Evolutionary conservation across 2,888 invertebrate species (phyloP).

Genomic region (Octodonta nipae): DNA sequence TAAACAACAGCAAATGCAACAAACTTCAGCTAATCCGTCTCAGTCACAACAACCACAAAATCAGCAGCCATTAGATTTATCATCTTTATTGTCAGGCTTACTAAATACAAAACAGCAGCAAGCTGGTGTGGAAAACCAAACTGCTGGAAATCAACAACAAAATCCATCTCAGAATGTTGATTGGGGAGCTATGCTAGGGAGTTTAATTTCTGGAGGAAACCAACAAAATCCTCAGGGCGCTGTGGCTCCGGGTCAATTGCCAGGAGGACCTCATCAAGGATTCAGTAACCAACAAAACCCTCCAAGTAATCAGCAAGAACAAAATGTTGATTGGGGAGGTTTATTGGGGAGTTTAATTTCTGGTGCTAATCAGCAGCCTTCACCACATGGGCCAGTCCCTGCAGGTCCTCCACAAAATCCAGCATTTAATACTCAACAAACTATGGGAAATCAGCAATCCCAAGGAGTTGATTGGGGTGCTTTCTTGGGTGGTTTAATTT

Average conservation of each 20-base stretch:
- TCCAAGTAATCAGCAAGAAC: no score
- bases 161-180: slow-evolving; percentile 4
- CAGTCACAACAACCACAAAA: slow-evolving; percentile 8
- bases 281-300: no score
- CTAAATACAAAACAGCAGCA: no score
- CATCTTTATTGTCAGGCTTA: background rate
- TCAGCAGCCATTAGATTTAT: background rate
- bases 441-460: slow-evolving; percentile 4
- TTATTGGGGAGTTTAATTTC: slow-evolving; percentile 11
- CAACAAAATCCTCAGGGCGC: slow-evolving; percentile 6
- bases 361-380: slow-evolving; percentile 6
- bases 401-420: slow-evolving; percentile 5
- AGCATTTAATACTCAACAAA: no score
- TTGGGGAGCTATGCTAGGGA: slow-evolving; percentile 5
- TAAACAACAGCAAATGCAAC: slow-evolving; percentile 6
- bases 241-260: no score
- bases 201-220: slow-evolving; percentile 7
- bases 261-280: no score
- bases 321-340: slow-evolving; percentile 9
- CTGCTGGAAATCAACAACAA: background rate
- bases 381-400: slow-evolving; percentile 3
- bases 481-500: slow-evolving; percentile 8
- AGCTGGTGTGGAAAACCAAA: no score
- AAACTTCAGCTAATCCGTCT: slow-evolving; percentile 5
- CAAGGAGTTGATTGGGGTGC: slow-evolving; percentile 9